phyloP scores from a whole-genome alignment of 2,888 invertebrate species.

The Nomada hirtipes region DNA sequence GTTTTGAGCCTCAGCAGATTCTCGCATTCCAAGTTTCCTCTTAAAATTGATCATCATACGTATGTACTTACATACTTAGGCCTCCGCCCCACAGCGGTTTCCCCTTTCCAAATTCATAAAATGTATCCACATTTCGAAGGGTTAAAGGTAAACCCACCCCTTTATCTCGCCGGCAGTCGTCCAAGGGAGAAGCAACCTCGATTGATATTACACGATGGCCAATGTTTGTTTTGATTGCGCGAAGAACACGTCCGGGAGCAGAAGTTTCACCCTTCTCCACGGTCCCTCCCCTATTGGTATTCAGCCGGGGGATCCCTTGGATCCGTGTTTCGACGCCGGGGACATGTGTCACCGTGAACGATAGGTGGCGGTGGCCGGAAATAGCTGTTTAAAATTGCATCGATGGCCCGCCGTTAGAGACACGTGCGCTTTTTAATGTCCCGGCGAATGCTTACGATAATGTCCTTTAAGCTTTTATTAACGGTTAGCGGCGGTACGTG shows the following conservation, averaged over 20 bases:
- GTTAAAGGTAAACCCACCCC: not conserved
- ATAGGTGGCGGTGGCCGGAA: constrained; percentile 76
- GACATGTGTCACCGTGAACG: constrained; percentile 83
- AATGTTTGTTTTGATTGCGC: constrained; percentile 55
- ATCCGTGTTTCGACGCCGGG: constrained; percentile 78
- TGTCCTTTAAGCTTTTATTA: constrained; percentile 84
- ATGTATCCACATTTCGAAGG: not conserved
- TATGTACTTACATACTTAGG: too few relatives aligned
- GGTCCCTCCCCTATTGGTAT: constrained; percentile 77
- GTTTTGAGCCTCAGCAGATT: too few relatives aligned
- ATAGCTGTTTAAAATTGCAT: constrained; percentile 84
- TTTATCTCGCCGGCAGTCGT: too few relatives aligned
- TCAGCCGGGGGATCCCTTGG: constrained; percentile 72
- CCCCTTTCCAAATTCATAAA: too few relatives aligned
- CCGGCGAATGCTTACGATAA: constrained; percentile 82
- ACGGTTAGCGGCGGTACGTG: constrained; percentile 82
- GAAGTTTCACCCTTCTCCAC: constrained; percentile 49
- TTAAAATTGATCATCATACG: too few relatives aligned
- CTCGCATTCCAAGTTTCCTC: too few relatives aligned
- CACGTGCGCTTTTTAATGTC: constrained; percentile 84
- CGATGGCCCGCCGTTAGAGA: constrained; percentile 79
- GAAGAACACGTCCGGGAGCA: constrained; percentile 34
- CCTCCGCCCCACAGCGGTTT: not conserved
- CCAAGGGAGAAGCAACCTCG: constrained; percentile 18
- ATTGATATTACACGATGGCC: constrained; percentile 24